A percentile compares a stretch with the other conserved stretches of the same genome.
Conservation (phyloP, 2,113 vertebrate genomes). For the Podiceps cristatus region DNA sequence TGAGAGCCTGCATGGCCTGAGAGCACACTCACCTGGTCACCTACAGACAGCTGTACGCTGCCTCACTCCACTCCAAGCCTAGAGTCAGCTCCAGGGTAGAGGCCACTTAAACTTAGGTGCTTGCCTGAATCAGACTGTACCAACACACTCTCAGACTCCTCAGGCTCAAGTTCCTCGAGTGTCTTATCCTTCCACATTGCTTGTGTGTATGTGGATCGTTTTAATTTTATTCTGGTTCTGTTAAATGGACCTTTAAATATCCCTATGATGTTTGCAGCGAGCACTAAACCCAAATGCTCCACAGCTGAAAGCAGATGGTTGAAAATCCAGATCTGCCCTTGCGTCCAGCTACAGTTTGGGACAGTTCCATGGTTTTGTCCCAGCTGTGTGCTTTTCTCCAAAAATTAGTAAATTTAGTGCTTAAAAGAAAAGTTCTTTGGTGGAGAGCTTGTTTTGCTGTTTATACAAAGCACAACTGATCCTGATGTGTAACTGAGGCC, state of each 20-base stretch:
- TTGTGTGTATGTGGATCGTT: neutral
- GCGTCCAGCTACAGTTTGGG: neutral
- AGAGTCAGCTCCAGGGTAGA: neutral
- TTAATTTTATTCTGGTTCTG: neutral
- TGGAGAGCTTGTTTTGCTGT: neutral
- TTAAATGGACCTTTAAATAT: neutral
- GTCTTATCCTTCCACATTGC: neutral
- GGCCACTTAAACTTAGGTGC: neutral
- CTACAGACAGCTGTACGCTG: neutral
- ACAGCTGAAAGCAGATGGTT: neutral
- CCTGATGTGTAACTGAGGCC: neutral
- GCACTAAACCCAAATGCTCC: neutral
- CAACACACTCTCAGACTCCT: neutral
- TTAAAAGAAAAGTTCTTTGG: neutral
- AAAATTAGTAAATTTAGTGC: constrained; percentile 13
- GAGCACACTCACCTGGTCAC: neutral
- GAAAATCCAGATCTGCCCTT: neutral
- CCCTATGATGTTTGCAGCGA: neutral
- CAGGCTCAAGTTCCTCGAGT: neutral
- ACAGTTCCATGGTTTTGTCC: neutral
- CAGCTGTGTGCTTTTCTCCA: constrained; percentile 16
- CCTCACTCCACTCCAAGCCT: neutral
- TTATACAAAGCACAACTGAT: constrained; percentile 35
- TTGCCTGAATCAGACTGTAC: neutral
- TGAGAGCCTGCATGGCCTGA: neutral